Evolutionary conservation across 2,797 vertebrate species (phyloP).

Genomic region (Melanotaenia parkinsoni): DNA sequence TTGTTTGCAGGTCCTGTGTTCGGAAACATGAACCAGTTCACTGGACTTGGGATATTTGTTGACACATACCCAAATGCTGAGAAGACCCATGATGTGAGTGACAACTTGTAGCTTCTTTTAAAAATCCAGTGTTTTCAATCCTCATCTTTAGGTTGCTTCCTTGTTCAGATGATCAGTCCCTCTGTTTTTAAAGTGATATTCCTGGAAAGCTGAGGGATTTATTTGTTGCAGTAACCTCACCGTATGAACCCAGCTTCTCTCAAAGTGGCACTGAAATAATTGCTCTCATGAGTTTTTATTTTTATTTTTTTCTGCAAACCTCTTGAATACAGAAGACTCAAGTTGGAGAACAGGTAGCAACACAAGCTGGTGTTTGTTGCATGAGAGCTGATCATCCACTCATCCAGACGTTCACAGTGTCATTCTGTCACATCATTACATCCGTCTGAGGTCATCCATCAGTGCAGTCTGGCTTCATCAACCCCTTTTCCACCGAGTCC

Average conservation of each 20-base stretch:
- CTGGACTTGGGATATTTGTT: conserved; percentile 92
- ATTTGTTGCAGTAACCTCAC: no score
- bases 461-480: no score
- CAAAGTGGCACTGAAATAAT: no score
- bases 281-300: no score
- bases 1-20: conserved; percentile 89
- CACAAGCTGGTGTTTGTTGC: not conserved
- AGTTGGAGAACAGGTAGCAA: conserved; percentile 35
- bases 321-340: conserved; percentile 46
- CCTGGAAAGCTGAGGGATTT: not conserved
- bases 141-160: not conserved
- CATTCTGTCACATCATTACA: not conserved
- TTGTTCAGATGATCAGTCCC: not conserved
- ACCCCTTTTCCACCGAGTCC: no score
- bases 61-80: conserved; percentile 96
- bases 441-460: no score
- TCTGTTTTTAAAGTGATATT: not conserved
- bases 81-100: conserved; percentile 91
- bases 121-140: not conserved
- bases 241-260: no score
- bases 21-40: conserved; percentile 92
- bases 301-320: conserved; percentile 16
- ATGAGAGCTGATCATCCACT: conserved; percentile 8
- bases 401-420: not conserved
- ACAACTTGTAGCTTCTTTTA: not conserved